A percentile compares a stretch with the other conserved stretches of the same genome.
Evolutionary conservation across 2,113 vertebrate species (phyloP).

Genomic region (Ameiurus melas): DNA sequence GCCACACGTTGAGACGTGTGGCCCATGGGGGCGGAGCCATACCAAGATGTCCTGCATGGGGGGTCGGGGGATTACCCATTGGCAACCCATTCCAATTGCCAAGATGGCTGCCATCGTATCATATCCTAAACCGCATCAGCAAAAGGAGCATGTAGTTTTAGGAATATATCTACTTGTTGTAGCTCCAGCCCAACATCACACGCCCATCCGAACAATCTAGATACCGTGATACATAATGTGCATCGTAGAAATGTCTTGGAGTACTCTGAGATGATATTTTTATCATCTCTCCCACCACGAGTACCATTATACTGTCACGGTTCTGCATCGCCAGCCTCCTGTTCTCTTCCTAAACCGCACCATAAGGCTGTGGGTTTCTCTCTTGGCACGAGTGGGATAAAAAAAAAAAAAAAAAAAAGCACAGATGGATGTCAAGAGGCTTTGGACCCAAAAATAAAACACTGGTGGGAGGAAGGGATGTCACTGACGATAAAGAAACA

Average conservation of each 20-base stretch:
- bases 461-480: neutral
- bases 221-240: neutral
- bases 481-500: neutral
- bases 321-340: neutral
- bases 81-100: neutral
- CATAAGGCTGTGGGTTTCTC: slow-evolving; percentile 11
- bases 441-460: slow-evolving; percentile 47
- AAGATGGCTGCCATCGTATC: neutral
- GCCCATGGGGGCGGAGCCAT: neutral
- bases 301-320: neutral
- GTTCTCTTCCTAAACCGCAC: neutral
- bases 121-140: neutral
- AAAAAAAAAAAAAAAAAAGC: neutral
- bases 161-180: too few relatives aligned
- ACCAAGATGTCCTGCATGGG: neutral
- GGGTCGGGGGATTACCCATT: too few relatives aligned
- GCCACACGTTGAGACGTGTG: neutral
- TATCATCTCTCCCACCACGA: neutral
- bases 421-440: slow-evolving; percentile 48
- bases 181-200: neutral
- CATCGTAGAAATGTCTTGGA: neutral
- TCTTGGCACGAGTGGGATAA: slow-evolving; percentile 32
- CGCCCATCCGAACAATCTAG: neutral
- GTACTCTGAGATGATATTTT: neutral
- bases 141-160: neutral